Conservation (phyloP, 2,113 vertebrate species). For the Anhinga rufa region DNA sequence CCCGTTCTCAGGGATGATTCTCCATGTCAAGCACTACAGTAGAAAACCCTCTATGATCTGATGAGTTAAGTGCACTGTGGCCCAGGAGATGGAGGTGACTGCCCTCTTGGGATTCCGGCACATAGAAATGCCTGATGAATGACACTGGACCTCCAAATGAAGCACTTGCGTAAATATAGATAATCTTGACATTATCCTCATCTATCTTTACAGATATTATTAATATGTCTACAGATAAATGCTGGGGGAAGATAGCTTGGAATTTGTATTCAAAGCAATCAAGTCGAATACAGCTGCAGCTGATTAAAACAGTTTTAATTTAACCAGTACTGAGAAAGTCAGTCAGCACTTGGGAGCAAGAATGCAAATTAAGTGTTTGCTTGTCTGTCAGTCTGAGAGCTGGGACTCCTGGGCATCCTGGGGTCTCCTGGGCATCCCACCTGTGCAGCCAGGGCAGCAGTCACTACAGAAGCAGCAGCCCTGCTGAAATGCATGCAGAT, state of each 20-base stretch:
- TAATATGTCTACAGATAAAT: background rate
- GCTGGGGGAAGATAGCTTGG: background rate
- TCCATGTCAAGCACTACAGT: background rate
- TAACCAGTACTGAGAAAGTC: background rate
- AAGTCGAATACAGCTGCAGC: background rate
- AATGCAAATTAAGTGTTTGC: background rate
- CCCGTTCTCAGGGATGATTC: background rate
- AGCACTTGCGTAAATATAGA: background rate
- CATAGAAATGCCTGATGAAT: background rate
- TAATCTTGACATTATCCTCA: background rate
- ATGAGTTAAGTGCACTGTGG: background rate
- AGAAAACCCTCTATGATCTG: background rate
- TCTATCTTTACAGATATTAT: background rate
- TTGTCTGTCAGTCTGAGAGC: background rate
- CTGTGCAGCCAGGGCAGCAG: background rate
- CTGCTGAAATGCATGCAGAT: background rate
- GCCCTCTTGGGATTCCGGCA: background rate
- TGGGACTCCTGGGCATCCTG: background rate
- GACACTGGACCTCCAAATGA: background rate
- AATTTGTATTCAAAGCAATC: background rate
- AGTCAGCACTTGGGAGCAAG: background rate
- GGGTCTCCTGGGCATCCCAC: background rate
- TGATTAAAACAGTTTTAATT: constrained; percentile 20
- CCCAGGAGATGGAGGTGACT: background rate
- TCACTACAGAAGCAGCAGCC: background rate